A percentile compares a stretch with the other conserved stretches of the same genome.
phyloP scores from a whole-genome alignment of 2,888 invertebrate genomes.

The Drosophila peninsularis region DNA sequence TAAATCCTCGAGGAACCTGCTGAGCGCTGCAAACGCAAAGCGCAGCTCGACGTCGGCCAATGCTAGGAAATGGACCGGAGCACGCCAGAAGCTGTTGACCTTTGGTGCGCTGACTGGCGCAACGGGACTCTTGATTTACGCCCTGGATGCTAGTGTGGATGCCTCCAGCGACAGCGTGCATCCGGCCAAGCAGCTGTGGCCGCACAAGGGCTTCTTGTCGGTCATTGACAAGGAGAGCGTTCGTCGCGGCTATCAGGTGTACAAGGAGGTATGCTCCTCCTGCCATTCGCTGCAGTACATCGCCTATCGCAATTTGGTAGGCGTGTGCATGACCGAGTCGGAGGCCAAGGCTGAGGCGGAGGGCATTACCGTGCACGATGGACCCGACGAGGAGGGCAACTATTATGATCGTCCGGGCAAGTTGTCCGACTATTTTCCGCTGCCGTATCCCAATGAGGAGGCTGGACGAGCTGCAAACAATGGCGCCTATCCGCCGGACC shows the following conservation, averaged over 20 bases:
- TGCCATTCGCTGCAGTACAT: slow-evolving; percentile 98
- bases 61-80: slow-evolving; percentile 8
- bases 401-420: slow-evolving; percentile 97
- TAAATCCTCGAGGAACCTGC: slow-evolving; percentile 15
- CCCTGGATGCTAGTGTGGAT: slow-evolving; percentile 93
- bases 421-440: slow-evolving; percentile 94
- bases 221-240: slow-evolving; percentile 95
- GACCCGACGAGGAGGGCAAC: slow-evolving; percentile 94
- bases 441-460: slow-evolving; percentile 97
- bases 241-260: slow-evolving; percentile 96
- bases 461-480: slow-evolving; percentile 98
- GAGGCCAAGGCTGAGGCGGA: slow-evolving; percentile 99
- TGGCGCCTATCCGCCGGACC: slow-evolving; percentile 98
- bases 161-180: slow-evolving; percentile 93
- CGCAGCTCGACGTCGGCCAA: slow-evolving; percentile 19
- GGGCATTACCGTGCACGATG: slow-evolving; percentile 90
- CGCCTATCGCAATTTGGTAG: slow-evolving; percentile 95
- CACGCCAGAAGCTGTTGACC: slow-evolving; percentile 84
- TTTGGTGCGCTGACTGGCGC: slow-evolving; percentile 93
- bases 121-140: slow-evolving; percentile 91
- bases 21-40: slow-evolving; percentile 7
- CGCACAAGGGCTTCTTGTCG: slow-evolving; percentile 90
- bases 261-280: slow-evolving; percentile 99
- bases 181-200: slow-evolving; percentile 93
- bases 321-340: slow-evolving; percentile 94